Base-by-base conservation (phyloP, 1,140 invertebrate species). In the Aethina tumida region DNA sequence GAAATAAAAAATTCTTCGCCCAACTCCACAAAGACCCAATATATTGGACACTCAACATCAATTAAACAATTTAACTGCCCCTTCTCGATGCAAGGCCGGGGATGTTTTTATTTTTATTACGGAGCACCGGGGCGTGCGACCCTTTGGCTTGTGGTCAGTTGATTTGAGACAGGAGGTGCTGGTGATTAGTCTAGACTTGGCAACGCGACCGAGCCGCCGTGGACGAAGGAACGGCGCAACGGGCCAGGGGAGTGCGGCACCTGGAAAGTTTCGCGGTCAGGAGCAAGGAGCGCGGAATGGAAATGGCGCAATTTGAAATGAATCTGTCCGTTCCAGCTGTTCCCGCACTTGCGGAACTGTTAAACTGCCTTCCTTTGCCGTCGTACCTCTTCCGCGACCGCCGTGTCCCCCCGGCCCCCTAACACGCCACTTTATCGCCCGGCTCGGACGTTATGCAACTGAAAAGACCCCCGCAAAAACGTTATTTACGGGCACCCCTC, bases 241-340 rank as follows among this genome's bases (percentile, higher is more conserved):
- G 20, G 13, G 13, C 31, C n/a, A n/a, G n/a, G n/a, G n/a, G n/a
- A n/a, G n/a, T n/a, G n/a, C n/a, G 21, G 35, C 45, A 53, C 50
- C 48, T 53, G 49, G 43, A 53, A 55, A 55, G 53, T 55, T 55
- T 46, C 43, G 53, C 46, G 50, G 53, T 58, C 53, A 55, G 52
- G 37, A 50, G 55, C 55, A 56, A 56, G 53, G 50, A 60, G 49
- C 54, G 49, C 48, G 46, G 43, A 49, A 57, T 52, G 51, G 55
- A 56, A 59, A 58, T 51, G 50, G 49, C 50, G 51, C 55, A 53
- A 57, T 56, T 50, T 50, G 53, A 59, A 61, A 60, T 60, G 59
- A 60, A 61, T 55, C 56, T 61, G 59, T 61, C 59, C 56, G 52
- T 53, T 55, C 55, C 55, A 56, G 55, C 52, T 60, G 59, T 56